Percentiles rank a stretch among this genome's conserved stretches.
phyloP scores from a whole-genome alignment of 1,140 invertebrate genomes.

The Papilio dardanus region DNA sequence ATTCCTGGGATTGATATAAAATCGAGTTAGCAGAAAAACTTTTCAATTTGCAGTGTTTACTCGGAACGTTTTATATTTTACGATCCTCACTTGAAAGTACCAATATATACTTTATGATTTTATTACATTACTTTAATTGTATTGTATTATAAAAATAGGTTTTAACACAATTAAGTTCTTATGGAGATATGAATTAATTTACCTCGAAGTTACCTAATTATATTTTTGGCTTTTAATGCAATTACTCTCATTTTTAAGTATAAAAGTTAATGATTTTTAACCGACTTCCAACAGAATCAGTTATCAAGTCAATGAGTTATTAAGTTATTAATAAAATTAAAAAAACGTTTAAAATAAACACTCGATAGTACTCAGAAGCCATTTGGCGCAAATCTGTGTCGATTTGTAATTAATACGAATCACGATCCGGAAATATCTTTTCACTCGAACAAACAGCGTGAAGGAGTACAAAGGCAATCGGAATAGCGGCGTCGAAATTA shows the following conservation, averaged over 20 bases:
- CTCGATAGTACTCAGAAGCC: neutral
- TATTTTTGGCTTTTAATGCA: neutral
- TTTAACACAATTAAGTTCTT: neutral
- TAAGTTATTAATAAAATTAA: no score
- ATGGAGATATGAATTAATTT: neutral
- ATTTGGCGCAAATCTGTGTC: constrained; percentile 43
- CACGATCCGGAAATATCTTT: constrained; percentile 74
- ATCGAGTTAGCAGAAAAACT: constrained; percentile 36
- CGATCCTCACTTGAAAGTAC: constrained; percentile 1
- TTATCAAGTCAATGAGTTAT: no score
- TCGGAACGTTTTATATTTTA: constrained; percentile 27
- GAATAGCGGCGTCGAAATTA: constrained; percentile 67
- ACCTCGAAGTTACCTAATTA: neutral
- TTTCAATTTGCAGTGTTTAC: constrained; percentile 37
- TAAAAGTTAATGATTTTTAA: no score
- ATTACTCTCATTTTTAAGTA: neutral
- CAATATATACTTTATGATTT: neutral
- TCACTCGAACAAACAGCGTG: constrained; percentile 72
- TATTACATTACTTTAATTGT: neutral
- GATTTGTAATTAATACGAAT: constrained; percentile 74
- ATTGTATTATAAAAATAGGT: neutral
- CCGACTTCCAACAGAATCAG: no score
- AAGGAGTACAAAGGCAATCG: constrained; percentile 72
- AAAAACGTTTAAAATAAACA: neutral
- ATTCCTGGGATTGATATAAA: constrained; percentile 38